Evolutionary conservation across 2,888 invertebrate species (phyloP), one percentile per base, ranked within the genome.

Genomic region (Bedellia somnulentella): DNA sequence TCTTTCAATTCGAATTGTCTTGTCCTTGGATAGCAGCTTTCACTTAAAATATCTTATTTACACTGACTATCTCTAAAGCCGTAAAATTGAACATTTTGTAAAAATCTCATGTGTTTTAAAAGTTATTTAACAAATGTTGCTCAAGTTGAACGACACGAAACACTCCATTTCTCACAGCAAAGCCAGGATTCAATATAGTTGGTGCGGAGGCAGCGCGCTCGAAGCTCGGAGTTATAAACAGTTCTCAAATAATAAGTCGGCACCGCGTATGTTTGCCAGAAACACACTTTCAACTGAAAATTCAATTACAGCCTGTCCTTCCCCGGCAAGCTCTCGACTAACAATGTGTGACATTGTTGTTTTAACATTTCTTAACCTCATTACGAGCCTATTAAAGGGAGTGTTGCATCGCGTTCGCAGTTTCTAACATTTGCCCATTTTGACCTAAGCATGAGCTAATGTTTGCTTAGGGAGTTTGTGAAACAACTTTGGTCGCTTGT

Each of bases 251-350:
- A 29, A 22, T 29, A 29, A 29, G 21, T 22, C 22, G 22, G 15
- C 14, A 36, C 41, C 42, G 35, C 42, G 11, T 27, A 10, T 59
- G 53, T 59, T 59, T 57, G 47, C 50, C 42, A 49, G 9, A 58
- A 56, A 58, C 58, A 49, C 57, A 57, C 23, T 60, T 61, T 57
- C 52, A 49, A 53, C 55, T 53, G 53, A 52, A 64, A 70, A 64
- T 56, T 60, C 57, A 61, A 62, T 63, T 64, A 63, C 47, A 50
- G 47, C 41, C 40, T 44, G 40, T 43, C 31, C 31, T 28, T 36
- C 42, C 34, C 35, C 34, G 35, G 37, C 37, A 32, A 32, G 41
- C 35, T 42, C 35, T 36, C 33, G 34, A 27, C 35, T 41, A 43
- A 48, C 45, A 49, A 43, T 33, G 37, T 37, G 36, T 40, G 37